Conservation (phyloP, 1,140 invertebrate genomes). For the Drosophila asahinai region DNA sequence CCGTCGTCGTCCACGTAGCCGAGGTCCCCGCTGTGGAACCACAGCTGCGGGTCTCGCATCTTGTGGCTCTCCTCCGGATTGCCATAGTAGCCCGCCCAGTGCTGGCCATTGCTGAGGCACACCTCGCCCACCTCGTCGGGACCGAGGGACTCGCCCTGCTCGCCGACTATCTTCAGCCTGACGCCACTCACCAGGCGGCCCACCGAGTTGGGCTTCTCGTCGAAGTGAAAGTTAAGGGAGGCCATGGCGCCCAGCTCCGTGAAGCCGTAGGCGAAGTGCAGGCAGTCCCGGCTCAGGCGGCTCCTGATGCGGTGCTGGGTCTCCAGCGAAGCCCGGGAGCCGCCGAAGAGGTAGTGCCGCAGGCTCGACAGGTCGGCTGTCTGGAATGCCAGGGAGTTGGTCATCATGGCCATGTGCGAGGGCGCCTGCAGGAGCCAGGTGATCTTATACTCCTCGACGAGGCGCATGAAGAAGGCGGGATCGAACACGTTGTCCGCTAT, state of each 20-base stretch:
- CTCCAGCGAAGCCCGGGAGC: constrained; percentile 50
- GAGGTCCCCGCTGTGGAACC: constrained; percentile 89
- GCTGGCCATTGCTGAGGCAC: constrained; percentile 46
- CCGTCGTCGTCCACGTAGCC: constrained; percentile 87
- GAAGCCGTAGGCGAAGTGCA: constrained; percentile 56
- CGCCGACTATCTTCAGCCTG: constrained; percentile 78
- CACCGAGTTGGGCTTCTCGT: constrained; percentile 64
- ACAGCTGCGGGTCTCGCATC: constrained; percentile 84
- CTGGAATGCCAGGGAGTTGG: constrained; percentile 47
- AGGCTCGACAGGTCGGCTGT: constrained; percentile 48
- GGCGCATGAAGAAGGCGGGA: constrained; percentile 31
- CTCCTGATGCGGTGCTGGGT: constrained; percentile 45
- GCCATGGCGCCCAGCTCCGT: constrained; percentile 55
- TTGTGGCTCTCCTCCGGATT: constrained; percentile 50
- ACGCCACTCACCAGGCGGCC: constrained; percentile 45
- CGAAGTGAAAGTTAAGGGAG: constrained; percentile 49
- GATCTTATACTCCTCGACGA: constrained; percentile 55
- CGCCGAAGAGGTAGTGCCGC: constrained; percentile 47
- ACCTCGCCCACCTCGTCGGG: constrained; percentile 68
- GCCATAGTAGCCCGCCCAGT: constrained; percentile 73
- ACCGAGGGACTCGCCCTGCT: constrained; percentile 43
- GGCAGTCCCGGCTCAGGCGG: constrained; percentile 38
- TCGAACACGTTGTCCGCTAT: constrained; percentile 61
- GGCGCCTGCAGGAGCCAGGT: constrained; percentile 66
- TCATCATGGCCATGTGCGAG: constrained; percentile 58